phyloP scores from a whole-genome alignment of 2,113 vertebrate species.

The Oreochromis tanganicae region DNA sequence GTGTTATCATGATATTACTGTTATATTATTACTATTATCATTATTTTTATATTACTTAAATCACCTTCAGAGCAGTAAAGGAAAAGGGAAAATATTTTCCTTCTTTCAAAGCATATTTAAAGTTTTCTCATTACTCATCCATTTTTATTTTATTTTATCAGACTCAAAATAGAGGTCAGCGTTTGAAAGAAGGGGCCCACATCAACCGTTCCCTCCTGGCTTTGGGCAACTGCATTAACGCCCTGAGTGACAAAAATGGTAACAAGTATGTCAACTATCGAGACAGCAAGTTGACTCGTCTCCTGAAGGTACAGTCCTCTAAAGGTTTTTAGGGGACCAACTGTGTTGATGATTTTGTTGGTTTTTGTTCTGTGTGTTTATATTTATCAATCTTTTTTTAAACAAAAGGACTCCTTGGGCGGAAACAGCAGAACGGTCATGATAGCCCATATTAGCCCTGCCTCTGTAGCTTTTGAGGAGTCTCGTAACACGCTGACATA shows the following conservation, averaged over 20 bases:
- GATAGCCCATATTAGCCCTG: constrained; percentile 93
- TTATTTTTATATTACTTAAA: background rate
- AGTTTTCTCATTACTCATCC: background rate
- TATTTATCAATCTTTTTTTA: background rate
- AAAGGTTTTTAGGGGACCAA: background rate
- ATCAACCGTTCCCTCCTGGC: constrained; percentile 92
- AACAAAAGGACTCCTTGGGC: constrained; percentile 82
- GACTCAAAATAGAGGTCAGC: constrained; percentile 89
- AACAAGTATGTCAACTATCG: constrained; percentile 88
- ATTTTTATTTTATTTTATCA: constrained; percentile 25
- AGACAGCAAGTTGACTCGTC: constrained; percentile 91
- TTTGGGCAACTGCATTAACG: constrained; percentile 92
- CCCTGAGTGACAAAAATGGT: constrained; percentile 79
- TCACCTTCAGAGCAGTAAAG: background rate
- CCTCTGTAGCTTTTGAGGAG: constrained; percentile 86
- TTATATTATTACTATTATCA: background rate
- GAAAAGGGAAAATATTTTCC: background rate
- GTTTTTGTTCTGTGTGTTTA: background rate
- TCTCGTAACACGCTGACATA: constrained; percentile 87
- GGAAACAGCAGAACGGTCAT: constrained; percentile 90
- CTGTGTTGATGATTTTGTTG: background rate
- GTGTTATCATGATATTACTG: background rate
- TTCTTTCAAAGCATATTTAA: background rate
- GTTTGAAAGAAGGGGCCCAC: constrained; percentile 90
- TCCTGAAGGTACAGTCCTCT: constrained; percentile 80